Conservation (phyloP, 2,797 vertebrate genomes). For the Antennarius maculatus region DNA sequence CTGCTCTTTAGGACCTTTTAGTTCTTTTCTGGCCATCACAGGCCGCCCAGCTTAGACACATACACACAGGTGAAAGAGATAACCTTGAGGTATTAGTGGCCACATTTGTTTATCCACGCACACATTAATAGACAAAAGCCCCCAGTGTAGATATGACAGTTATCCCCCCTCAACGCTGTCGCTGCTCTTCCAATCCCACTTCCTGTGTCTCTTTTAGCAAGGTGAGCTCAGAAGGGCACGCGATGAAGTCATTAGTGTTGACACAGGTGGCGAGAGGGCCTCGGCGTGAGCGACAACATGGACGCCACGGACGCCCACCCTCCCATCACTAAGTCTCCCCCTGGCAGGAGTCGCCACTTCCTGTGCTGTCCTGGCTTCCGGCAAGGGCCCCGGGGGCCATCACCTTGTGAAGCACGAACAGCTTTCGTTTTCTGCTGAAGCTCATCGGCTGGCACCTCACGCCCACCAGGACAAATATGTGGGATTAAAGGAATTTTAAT, state of each 20-base stretch:
- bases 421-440: slow-evolving; percentile 53
- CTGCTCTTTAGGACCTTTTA: slow-evolving; percentile 37
- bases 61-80: slow-evolving; percentile 61
- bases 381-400: slow-evolving; percentile 43
- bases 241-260: slow-evolving; percentile 81
- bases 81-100: slow-evolving; percentile 54
- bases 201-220: slow-evolving; percentile 83
- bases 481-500: neutral
- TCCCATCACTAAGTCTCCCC: slow-evolving; percentile 5
- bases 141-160: slow-evolving; percentile 80
- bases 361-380: slow-evolving; percentile 50
- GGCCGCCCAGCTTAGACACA: slow-evolving; percentile 10
- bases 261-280: slow-evolving; percentile 76
- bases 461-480: slow-evolving; percentile 6
- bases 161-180: slow-evolving; percentile 62
- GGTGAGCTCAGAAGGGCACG: slow-evolving; percentile 85
- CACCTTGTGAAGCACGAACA: slow-evolving; percentile 65
- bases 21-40: slow-evolving; percentile 20
- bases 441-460: slow-evolving; percentile 39
- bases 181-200: slow-evolving; percentile 70
- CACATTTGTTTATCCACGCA: slow-evolving; percentile 44
- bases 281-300: slow-evolving; percentile 63
- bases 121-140: slow-evolving; percentile 50
- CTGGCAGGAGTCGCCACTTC: slow-evolving; percentile 45
- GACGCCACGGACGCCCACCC: slow-evolving; percentile 57